Base-by-base conservation (phyloP, 92 coral and sea anemone species). In the Heliopora coerulea region DNA sequence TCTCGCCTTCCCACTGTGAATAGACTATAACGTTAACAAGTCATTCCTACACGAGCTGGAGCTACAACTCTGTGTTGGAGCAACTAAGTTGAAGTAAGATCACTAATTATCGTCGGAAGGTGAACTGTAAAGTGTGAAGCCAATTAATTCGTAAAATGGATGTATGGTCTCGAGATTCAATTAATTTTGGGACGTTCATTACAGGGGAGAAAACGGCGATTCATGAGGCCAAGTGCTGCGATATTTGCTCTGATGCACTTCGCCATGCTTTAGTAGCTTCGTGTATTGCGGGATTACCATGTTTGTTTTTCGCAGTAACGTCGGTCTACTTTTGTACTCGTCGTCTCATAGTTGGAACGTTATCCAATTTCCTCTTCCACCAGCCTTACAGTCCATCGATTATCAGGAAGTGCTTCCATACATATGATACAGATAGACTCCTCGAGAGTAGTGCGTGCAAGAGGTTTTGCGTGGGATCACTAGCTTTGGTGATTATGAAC, bases 271-370 rank as follows among this genome's bases (percentile, higher is more conserved):
- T 30, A 58, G 26, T 67, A 34, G 54, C 74, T n/a, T 44, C 33
- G 58, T 67, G 19, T 67, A 44, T 67, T 44, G 59, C 54, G 10
- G 59, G 74, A 67, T 67, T 67, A 67, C 34, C 21, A 29, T 67
- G 59, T 67, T 67, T 67, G 41, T 25, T 67, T 67, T 46, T 15
- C 11, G 37, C 33, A 37, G 37, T 21, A 21, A 65, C 37, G 39
- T 49, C 32, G 19, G 33, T 35, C 35, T 44, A 44, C 30, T 44
- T 67, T 49, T 46, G 9, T 11, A 24, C 33, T 18, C 9, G 29
- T 25, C 52, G 21, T 26, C 48, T 48, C 39, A 34, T 10, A 17
- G 19, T 67, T 26, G 41, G 48, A 18, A 44, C n/a, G n/a, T 37
- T 46, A 21, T 37, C 7, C 26, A 37, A 44, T 21, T 8, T 65